These are phyloP conservation scores for Drosophila paulistorum DNA, from an alignment of 1,140 invertebrate genomes.

Conservation along the genomic window DNA sequence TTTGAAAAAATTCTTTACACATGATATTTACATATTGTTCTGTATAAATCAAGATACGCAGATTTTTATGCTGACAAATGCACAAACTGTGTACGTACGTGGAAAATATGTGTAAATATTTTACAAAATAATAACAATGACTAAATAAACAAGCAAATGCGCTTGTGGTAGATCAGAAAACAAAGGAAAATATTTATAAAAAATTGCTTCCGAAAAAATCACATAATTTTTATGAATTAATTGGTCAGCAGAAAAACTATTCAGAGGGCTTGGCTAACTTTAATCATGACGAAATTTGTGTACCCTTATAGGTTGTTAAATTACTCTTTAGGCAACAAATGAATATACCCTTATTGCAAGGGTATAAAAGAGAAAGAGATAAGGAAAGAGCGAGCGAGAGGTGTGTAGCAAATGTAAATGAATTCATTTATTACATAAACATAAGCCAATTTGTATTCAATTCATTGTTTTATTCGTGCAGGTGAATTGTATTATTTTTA, in stretches of 20 bases:
- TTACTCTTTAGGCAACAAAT: not conserved
- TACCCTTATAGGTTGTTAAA: no score
- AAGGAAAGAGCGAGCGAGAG: not conserved
- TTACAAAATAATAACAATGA: slow-evolving; percentile 31
- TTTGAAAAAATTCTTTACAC: not conserved
- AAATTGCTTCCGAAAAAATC: not conserved
- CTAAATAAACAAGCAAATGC: slow-evolving; percentile 44
- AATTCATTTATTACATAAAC: slow-evolving; percentile 13
- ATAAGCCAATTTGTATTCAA: slow-evolving; percentile 46
- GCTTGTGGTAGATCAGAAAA: slow-evolving; percentile 15
- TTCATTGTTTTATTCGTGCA: slow-evolving; percentile 25
- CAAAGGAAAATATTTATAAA: no score
- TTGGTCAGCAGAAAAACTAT: not conserved
- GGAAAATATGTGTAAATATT: slow-evolving; percentile 44
- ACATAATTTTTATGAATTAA: slow-evolving; percentile 4
- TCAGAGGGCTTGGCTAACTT: no score
- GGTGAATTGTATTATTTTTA: not conserved
- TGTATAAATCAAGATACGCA: slow-evolving; percentile 50
- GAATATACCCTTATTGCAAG: not conserved
- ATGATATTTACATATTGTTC: slow-evolving; percentile 1
- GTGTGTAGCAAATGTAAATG: slow-evolving; percentile 1
- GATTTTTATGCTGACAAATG: slow-evolving; percentile 56
- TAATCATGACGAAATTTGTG: no score
- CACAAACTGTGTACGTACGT: slow-evolving; percentile 21
- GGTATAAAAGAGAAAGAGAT: not conserved